Percentiles rank a stretch among this genome's conserved stretches.
Evolutionary conservation across 2,888 invertebrate genomes (phyloP).

Genomic region (Brassicogethes aeneus): DNA sequence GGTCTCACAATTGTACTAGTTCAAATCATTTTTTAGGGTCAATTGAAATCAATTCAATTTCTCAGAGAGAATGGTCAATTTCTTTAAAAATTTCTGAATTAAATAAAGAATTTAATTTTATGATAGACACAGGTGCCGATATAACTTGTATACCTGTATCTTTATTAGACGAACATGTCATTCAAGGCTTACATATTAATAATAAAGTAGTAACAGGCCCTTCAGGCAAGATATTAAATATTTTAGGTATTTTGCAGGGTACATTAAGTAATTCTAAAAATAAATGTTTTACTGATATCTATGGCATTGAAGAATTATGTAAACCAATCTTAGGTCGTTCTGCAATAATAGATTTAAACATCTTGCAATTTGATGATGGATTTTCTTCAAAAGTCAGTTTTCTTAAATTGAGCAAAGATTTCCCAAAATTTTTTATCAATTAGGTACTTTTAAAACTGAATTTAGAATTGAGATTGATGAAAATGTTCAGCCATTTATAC

Average conservation of each 20-base stretch:
- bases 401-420: slow-evolving; percentile 5
- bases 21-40: too few relatives aligned
- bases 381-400: slow-evolving; percentile 1
- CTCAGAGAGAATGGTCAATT: not conserved
- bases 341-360: slow-evolving; percentile 7
- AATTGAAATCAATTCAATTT: not conserved
- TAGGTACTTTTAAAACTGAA: slow-evolving; percentile 13
- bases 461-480: slow-evolving; percentile 8
- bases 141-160: not conserved
- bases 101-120: not conserved
- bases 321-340: slow-evolving; percentile 11
- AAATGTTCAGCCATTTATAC: slow-evolving; percentile 11
- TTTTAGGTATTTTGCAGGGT: not conserved
- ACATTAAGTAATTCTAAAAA: not conserved
- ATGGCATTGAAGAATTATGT: slow-evolving; percentile 7
- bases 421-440: slow-evolving; percentile 9
- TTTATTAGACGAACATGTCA: slow-evolving; percentile 3
- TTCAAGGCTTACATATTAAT: not conserved
- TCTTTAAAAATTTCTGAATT: too few relatives aligned
- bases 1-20: too few relatives aligned
- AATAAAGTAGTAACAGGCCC: slow-evolving; percentile 11
- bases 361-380: slow-evolving; percentile 5
- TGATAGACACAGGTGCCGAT: not conserved
- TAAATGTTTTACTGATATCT: slow-evolving; percentile 8
- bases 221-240: not conserved